Conservation (phyloP, 2,888 invertebrate genomes). For the Drosophila neotestacea region DNA sequence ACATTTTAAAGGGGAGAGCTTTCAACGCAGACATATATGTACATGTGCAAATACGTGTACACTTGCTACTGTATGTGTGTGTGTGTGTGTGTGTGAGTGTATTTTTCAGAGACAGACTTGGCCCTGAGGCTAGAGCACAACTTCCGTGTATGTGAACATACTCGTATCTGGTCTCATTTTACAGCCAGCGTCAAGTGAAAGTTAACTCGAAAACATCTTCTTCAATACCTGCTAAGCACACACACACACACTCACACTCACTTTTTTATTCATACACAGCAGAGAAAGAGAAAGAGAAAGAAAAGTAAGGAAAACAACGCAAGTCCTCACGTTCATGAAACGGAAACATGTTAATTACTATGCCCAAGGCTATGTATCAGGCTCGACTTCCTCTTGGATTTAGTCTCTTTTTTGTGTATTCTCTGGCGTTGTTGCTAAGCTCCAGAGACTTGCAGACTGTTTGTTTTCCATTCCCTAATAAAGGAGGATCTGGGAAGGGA, state of each 20-base stretch:
- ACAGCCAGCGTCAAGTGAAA: constrained; percentile 63
- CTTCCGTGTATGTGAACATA: constrained; percentile 56
- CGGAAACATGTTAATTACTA: constrained; percentile 84
- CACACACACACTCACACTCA: constrained; percentile 23
- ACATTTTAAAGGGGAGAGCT: constrained; percentile 71
- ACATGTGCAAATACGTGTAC: constrained; percentile 3
- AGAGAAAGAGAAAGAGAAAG: not conserved
- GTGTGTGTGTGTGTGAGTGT: constrained; percentile 7
- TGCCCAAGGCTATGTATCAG: constrained; percentile 80
- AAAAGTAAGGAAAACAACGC: not conserved
- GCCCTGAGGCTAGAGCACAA: constrained; percentile 41
- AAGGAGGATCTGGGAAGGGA: too few relatives aligned
- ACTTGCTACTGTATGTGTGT: constrained; percentile 5
- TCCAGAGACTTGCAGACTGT: constrained; percentile 41
- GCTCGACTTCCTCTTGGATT: constrained; percentile 64
- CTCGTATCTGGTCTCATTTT: constrained; percentile 64
- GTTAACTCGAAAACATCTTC: constrained; percentile 52
- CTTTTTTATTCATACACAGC: constrained; percentile 56
- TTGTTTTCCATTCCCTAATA: constrained; percentile 5
- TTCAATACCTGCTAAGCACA: constrained; percentile 53
- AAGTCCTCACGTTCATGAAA: constrained; percentile 62
- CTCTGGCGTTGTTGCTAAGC: constrained; percentile 26
- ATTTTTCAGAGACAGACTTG: constrained; percentile 28
- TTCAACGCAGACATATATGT: constrained; percentile 43
- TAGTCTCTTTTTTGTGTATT: constrained; percentile 38